These are phyloP conservation scores for Crotalus helleri DNA, from an alignment of 2,113 vertebrate species.

Conservation along the genomic window DNA sequence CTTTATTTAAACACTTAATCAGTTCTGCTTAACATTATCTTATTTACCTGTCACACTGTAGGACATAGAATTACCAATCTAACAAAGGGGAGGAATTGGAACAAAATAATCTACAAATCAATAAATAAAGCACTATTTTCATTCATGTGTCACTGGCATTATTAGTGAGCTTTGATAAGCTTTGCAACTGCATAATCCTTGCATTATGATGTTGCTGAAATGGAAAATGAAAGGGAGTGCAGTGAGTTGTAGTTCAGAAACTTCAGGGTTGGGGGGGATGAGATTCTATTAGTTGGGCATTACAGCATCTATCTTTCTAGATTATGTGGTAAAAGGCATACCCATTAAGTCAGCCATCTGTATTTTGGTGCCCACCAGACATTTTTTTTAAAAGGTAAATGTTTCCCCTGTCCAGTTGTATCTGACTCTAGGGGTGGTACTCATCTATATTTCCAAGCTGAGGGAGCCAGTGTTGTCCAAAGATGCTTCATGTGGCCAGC, in stretches of 20 bases:
- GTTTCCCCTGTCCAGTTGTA: too few species aligned
- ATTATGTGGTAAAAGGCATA: too few species aligned
- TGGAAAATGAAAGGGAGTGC: neutral
- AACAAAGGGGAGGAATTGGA: slow-evolving; percentile 30
- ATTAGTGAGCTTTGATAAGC: neutral
- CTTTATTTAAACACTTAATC: slow-evolving; percentile 30
- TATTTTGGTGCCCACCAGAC: too few species aligned
- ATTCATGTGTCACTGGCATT: neutral
- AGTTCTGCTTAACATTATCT: slow-evolving; percentile 22
- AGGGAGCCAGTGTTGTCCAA: too few species aligned
- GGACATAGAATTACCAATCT: slow-evolving; percentile 23
- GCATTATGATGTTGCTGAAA: neutral
- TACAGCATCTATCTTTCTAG: too few species aligned
- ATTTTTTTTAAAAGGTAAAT: too few species aligned
- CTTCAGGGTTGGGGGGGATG: neutral
- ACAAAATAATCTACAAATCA: slow-evolving; percentile 13
- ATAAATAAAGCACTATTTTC: neutral
- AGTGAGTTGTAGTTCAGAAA: neutral
- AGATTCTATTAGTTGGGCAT: neutral
- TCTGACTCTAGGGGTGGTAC: too few species aligned
- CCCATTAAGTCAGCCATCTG: too few species aligned
- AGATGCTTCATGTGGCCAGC: too few species aligned
- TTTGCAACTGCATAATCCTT: neutral
- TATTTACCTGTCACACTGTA: slow-evolving; percentile 28
- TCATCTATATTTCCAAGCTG: too few species aligned